Conservation (phyloP, 2,888 invertebrate genomes). For the Poecilobothrus nobilitatus region DNA sequence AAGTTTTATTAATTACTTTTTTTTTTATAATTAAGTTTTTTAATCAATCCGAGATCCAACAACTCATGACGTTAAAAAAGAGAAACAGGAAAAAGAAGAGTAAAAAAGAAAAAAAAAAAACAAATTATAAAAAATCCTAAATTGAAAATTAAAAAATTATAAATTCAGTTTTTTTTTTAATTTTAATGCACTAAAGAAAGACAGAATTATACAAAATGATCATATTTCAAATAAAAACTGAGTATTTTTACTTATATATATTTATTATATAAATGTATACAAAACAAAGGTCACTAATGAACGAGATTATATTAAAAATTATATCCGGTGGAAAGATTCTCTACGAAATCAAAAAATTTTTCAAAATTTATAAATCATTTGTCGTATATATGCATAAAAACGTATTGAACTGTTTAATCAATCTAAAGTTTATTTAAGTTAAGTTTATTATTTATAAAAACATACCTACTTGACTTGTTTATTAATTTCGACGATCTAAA, state of each 20-base stretch:
- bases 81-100: not conserved
- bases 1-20: not conserved
- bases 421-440: no score
- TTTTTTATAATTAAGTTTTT: not conserved
- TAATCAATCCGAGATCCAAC: not conserved
- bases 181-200: not conserved
- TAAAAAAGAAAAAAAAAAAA: not conserved
- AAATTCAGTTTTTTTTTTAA: not conserved
- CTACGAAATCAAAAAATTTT: no score
- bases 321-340: not conserved
- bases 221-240: slow-evolving; percentile 1
- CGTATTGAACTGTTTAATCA: no score
- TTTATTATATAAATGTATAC: not conserved
- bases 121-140: not conserved
- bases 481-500: no score
- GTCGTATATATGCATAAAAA: no score
- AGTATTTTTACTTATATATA: not conserved
- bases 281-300: slow-evolving; percentile 3
- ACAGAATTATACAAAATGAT: not conserved
- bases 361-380: no score
- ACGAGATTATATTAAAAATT: not conserved
- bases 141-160: not conserved
- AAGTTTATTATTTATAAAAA: no score
- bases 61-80: not conserved
- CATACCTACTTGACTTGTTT: no score